A percentile compares a stretch with the other conserved stretches of the same genome.
These are phyloP conservation scores for Epiblema foenella DNA, from an alignment of 2,888 invertebrate species.

Conservation along the genomic window DNA sequence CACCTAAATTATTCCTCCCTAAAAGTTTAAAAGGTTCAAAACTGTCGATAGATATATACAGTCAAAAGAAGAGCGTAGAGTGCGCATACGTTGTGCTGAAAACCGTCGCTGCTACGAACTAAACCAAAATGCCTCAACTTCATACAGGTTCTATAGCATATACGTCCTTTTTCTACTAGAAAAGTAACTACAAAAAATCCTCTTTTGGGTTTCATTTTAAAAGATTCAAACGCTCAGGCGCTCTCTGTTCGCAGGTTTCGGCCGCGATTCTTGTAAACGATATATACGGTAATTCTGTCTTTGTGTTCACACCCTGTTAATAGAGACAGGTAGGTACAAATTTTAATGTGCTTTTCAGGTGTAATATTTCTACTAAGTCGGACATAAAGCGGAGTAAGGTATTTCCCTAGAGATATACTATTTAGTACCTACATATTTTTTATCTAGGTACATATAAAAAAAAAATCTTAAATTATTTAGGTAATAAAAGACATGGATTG, in stretches of 20 bases:
- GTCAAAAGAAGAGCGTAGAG: constrained; percentile 9
- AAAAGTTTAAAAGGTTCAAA: constrained; percentile 14
- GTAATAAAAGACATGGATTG: constrained; percentile 38
- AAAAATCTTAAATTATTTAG: background rate
- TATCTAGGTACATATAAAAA: background rate
- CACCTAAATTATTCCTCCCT: background rate
- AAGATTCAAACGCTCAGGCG: constrained; percentile 18
- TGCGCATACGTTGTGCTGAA: constrained; percentile 15
- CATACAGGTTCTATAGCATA: background rate
- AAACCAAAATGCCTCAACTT: background rate
- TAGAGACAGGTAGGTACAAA: background rate
- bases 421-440: background rate
- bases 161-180: background rate
- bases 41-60: constrained; percentile 16
- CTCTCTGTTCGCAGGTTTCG: constrained; percentile 4
- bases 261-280: background rate
- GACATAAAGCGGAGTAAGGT: background rate
- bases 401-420: background rate
- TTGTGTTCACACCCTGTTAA: background rate
- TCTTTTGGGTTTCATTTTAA: constrained; percentile 8
- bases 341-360: background rate
- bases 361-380: background rate
- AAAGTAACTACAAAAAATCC: background rate
- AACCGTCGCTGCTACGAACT: background rate
- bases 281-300: background rate